Base-by-base conservation (phyloP, 92 coral and sea anemone species). In the Palythoa grandiflora region DNA sequence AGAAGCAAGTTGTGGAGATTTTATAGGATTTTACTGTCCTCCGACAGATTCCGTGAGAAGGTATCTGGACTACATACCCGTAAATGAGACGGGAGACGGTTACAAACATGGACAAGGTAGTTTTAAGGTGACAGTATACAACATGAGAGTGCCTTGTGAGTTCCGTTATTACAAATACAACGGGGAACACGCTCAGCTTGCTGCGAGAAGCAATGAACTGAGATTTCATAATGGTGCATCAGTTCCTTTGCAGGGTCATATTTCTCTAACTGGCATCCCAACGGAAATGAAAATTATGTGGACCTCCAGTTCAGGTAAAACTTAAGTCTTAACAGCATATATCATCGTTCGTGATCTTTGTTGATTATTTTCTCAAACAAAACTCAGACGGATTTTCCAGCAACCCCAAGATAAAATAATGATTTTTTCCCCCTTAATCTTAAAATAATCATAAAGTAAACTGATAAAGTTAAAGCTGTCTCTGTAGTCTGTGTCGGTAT, bases 21-120 rank as follows among this genome's bases (percentile, higher is more conserved):
- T 95, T 38, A 75, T 97, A 36, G 93, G 93, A 21, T 88, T 97
- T 38, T 95, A 95, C 63, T 97, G 99, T 73, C 99, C 99, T 1
- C 92, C 92, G 38, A 94, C 85, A 16, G 94, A 93, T 70, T 79
- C 79, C 19, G 93, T 88, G 35, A 74, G 88, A 5, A 89, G 74
- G 36, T 95, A 95, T 75, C 85, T 97, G 51, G 99, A 97, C 79
- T 95, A 89, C 60, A 35, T 95, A 11, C 80, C 84, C 16, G 92
- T 92, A 15, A 91, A 89, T 68, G 90, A 40, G 38, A 73, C 93
- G 1, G 76, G 89, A 40, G 78, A 90, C 14, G 71, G 60, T 68
- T 59, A 71, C 15, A 55, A 73, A 40, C 84, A 17, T 19, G 86
- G 86, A 15, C 3, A 54, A 3, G 93, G 93, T 35, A 70, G 51